phyloP scores from a whole-genome alignment of 2,888 invertebrate species.

The Neoitamus cyanurus region DNA sequence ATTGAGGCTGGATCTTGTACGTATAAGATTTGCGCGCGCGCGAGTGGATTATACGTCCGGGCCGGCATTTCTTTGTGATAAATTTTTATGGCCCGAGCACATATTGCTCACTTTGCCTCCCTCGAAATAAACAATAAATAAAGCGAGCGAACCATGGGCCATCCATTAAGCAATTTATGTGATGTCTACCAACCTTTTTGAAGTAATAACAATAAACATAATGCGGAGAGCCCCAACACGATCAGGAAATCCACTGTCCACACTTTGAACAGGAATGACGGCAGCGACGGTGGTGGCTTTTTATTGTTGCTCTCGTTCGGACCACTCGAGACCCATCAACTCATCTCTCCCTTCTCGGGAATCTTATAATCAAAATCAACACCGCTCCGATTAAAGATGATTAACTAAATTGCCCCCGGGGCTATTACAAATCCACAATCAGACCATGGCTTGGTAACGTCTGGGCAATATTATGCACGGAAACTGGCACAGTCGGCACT shows the following conservation, averaged over 20 bases:
- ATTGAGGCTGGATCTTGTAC: neutral
- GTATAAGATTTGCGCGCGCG: neutral
- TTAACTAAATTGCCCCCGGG: constrained; percentile 35
- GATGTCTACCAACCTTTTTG: constrained; percentile 33
- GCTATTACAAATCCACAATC: constrained; percentile 37
- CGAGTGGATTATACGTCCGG: neutral
- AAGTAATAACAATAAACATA: constrained; percentile 39
- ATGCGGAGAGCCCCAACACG: constrained; percentile 2
- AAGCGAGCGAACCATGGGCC: neutral
- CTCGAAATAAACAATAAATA: constrained; percentile 6
- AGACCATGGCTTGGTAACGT: constrained; percentile 34
- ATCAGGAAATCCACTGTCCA: constrained; percentile 25
- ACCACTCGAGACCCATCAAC: constrained; percentile 14
- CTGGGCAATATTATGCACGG: neutral
- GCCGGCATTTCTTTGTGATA: neutral
- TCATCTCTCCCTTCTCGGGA: neutral
- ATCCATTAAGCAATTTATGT: constrained; percentile 28
- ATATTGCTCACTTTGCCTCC: neutral
- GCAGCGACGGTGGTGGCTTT: neutral
- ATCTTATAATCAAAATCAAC: constrained; percentile 42
- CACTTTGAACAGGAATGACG: neutral
- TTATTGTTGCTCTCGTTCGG: constrained; percentile 12
- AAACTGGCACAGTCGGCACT: constrained; percentile 5
- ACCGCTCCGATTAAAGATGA: constrained; percentile 41
- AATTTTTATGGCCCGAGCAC: neutral